Evolutionary conservation across 2,113 vertebrate genomes (phyloP), one percentile per base, ranked within the genome.

Genomic region (Pitta sordida): DNA sequence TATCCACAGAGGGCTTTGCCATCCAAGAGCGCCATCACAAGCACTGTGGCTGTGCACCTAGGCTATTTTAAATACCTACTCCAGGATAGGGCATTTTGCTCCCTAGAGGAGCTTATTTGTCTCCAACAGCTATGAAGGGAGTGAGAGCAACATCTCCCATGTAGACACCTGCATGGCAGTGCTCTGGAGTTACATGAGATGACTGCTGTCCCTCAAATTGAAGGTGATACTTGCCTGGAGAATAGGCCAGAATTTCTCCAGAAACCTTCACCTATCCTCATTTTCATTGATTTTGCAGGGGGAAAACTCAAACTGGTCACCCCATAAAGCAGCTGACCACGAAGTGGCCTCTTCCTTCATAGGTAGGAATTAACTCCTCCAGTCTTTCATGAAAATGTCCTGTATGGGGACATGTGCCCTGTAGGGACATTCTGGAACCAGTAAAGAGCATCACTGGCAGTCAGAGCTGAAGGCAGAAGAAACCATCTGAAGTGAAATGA

Each of bases 401-500:
- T 64, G 2, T n/a, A 32, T 7, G 20, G 34, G 12, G 15, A 49
- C 4, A 15, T 3, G 10, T 55, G 6, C 32, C 16, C 7, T 30
- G 0, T 8, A 37, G 53, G 32, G 36, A 84, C n/a, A 75, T 0
- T 2, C 9, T 82, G 62, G 36, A 89, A 49, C 32, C 27, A 71
- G 32, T 21, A 76, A 63, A 75, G 53, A 64, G 49, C 44, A 53
- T 21, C 32, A 15, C 0, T 9, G 3, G 49, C 88, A 93, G 41
- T n/a, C 62, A 73, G 56, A 52, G 15, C 3, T 60, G 58, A 82
- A 53, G 37, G 81, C 52, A 68, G 41, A 13, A 86, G 26, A 83
- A 91, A 73, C 26, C 30, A n/a, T 51, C 58, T 0, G 5, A 78
- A 90, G 69, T 88, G 52, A 86, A 95, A 95, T 36, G 52, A 91